Base-by-base conservation (phyloP, 2,113 vertebrate species). In the Arenaria interpres region DNA sequence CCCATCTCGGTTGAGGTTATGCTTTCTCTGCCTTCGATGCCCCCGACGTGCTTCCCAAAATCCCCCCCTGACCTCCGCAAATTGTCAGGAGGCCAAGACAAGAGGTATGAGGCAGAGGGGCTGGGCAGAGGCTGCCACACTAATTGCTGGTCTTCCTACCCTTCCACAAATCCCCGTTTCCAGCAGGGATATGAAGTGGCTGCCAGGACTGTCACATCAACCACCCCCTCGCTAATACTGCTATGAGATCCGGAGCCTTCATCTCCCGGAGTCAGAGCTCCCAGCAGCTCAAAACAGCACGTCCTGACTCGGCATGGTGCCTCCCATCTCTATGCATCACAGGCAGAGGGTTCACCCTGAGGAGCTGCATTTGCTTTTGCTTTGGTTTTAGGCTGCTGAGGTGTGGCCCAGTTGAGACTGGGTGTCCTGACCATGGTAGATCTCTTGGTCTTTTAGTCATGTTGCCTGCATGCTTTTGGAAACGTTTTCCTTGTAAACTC, bases 401-500 rank as follows among this genome's bases (percentile, higher is more conserved):
- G 57, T 87, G 39, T 73, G 73, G 77, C 57, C 39, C 80, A 37
- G 24, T 21, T 56, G 28, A 17, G 33, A 86, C 62, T 32, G n/a
- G 53, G 33, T 27, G 12, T 78, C 30, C 60, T 87, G 33, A 53
- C 27, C 20, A 9, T 3, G 14, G 56, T 37, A 62, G 57, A 88
- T 62, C 35, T 64, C 41, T 71, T 20, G 48, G 33, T 54, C 48
- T 90, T 88, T 88, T 62, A 45, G 32, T 88, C 37, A 72, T 35
- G 37, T 85, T 90, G 35, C 89, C 73, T 4, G 20, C 86, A 73
- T 85, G 84, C 90, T 90, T 96, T 95, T 96, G 90, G 96, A 94
- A 95, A 89, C 1, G 0, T 91, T 92, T 91, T 87, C 90, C 95
- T 92, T 69, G 92, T 77, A 79, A 96, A 95, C 75, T 72, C 11